These are phyloP conservation scores for Hycleus cichorii DNA, from an alignment of 1,140 invertebrate species.

Conservation along the genomic window DNA sequence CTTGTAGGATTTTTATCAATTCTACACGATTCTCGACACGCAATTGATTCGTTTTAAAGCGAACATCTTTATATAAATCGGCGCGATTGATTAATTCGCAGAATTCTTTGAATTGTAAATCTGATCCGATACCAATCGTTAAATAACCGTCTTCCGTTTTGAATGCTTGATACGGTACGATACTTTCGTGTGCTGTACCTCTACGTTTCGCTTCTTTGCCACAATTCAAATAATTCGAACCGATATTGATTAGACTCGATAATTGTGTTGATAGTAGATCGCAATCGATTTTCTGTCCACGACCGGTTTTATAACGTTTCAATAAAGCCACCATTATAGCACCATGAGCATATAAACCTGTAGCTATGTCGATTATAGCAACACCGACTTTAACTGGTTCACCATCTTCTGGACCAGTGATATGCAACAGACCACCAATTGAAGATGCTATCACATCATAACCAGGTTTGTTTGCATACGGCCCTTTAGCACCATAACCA, in stretches of 20 bases:
- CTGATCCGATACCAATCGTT: conserved; percentile 76
- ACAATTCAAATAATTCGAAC: conserved; percentile 84
- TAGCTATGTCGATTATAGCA: conserved; percentile 87
- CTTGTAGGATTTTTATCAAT: conserved; percentile 56
- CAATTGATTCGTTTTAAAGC: conserved; percentile 63
- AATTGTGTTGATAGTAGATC: conserved; percentile 91
- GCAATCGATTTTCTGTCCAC: conserved; percentile 89
- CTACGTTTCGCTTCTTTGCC: conserved; percentile 66
- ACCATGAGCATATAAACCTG: conserved; percentile 91
- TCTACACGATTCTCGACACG: conserved; percentile 71
- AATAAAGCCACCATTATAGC: conserved; percentile 88
- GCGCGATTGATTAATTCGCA: conserved; percentile 56
- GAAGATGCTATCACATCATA: conserved; percentile 95
- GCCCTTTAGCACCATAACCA: conserved; percentile 83
- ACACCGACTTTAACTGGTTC: conserved; percentile 89
- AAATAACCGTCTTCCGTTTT: conserved; percentile 73
- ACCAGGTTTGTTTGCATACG: conserved; percentile 77
- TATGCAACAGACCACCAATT: conserved; percentile 80
- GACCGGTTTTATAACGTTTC: conserved; percentile 66
- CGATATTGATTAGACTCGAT: conserved; percentile 81
- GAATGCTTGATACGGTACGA: conserved; percentile 92
- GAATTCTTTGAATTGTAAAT: conserved; percentile 67
- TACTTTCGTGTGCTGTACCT: conserved; percentile 89
- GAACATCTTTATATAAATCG: conserved; percentile 53
- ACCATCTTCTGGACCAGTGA: conserved; percentile 78